Evolutionary conservation across 2,888 invertebrate genomes (phyloP), one percentile per base, ranked within the genome.

Genomic region (Spisula subtruncata): DNA sequence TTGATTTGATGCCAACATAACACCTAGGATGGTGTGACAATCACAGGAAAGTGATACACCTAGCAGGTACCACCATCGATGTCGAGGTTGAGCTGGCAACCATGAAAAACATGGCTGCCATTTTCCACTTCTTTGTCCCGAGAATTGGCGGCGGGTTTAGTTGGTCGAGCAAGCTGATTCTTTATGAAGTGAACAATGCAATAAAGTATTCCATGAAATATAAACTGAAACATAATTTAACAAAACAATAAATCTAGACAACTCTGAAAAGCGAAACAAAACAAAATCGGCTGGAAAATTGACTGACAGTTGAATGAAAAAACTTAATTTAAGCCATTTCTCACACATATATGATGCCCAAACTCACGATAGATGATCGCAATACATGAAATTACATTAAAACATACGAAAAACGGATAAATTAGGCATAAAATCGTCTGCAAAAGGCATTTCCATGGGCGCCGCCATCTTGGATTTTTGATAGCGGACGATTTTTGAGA

Each of bases 401-500:
- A 18, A 48, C 4, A 48, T 14, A 48, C 46, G 46, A 18, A 46
- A 18, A 81, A 81, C 46, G 5, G 51, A 12, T 32, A 51, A 48
- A 75, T 71, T 51, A 48, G n/a, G 14, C 48, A 48, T 54, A 29
- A 71, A 20, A 87, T 90, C 88, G 87, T 86, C 86, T 85, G 86
- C 85, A 84, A 66, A 86, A 41, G 29, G 25, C 32, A 81, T 87
- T 54, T 60, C 79, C 91, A 93, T 94, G 94, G 92, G 93, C 91
- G 95, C 95, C 95, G 96, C 96, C 96, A 96, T 96, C 85, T 96
- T 96, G 95, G 94, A 95, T 95, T 93, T 71, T 83, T 56, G 83
- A 83, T 87, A 54, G 35, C 66, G 48, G 51, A 51, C 79, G 91
- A 92, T 81, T n/a, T 66, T 83, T 83, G 75, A 88, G 89, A 94